A percentile compares a stretch with the other conserved stretches of the same genome.
phyloP scores from a whole-genome alignment of 2,888 invertebrate genomes.

The Apamea sordens region DNA sequence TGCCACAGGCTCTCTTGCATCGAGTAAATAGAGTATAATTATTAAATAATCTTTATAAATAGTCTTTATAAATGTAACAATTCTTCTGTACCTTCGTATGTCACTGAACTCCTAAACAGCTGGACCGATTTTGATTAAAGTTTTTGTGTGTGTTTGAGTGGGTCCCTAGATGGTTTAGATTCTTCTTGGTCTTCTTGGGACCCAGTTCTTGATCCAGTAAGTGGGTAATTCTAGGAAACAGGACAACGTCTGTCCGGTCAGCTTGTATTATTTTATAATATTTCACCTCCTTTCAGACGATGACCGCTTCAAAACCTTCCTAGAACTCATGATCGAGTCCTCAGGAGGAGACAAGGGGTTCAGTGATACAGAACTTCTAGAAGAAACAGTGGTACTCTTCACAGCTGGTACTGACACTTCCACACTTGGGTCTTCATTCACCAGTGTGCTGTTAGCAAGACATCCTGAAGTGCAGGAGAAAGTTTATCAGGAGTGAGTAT shows the following conservation, averaged over 20 bases:
- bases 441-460: slow-evolving; percentile 70
- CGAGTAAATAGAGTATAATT: not conserved
- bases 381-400: slow-evolving; percentile 74
- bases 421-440: slow-evolving; percentile 72
- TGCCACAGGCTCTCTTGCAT: not conserved
- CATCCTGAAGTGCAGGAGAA: slow-evolving; percentile 75
- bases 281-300: slow-evolving; percentile 45
- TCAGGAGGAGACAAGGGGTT: slow-evolving; percentile 65
- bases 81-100: too few species aligned
- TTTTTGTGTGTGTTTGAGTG: too few species aligned
- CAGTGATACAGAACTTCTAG: slow-evolving; percentile 70
- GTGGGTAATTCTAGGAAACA: too few species aligned
- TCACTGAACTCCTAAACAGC: too few species aligned
- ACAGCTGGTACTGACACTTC: slow-evolving; percentile 79
- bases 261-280: not conserved
- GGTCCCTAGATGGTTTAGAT: too few species aligned
- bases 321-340: slow-evolving; percentile 73
- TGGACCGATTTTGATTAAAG: too few species aligned
- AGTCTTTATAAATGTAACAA: too few species aligned
- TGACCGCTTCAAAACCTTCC: slow-evolving; percentile 65
- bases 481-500: slow-evolving; percentile 74
- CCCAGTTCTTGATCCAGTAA: too few species aligned
- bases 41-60: too few species aligned
- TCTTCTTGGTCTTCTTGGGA: too few species aligned
- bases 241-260: too few species aligned